phyloP scores from a whole-genome alignment of 2,888 invertebrate genomes.

The Polydesmus complanatus region DNA sequence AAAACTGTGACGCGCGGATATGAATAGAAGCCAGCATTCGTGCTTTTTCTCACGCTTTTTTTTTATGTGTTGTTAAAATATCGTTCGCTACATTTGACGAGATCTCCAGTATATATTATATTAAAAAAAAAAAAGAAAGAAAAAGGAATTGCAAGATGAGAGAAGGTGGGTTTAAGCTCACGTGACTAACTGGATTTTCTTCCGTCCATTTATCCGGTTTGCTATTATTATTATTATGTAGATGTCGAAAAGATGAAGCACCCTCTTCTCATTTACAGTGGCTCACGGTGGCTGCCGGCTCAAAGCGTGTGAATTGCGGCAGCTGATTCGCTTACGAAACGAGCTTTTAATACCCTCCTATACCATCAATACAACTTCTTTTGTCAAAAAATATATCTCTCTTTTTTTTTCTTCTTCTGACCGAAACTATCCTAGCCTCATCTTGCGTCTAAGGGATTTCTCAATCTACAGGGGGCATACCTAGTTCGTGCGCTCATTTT shows the following conservation, averaged over 20 bases:
- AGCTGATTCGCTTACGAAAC: neutral
- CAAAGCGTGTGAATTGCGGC: neutral
- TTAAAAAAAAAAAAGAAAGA: neutral
- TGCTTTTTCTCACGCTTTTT: neutral
- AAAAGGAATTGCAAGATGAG: neutral
- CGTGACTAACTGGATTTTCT: conserved; percentile 9
- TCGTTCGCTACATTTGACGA: neutral
- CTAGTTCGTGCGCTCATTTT: too few relatives aligned
- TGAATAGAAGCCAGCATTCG: too few relatives aligned
- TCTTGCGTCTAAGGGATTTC: too few relatives aligned
- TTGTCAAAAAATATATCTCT: neutral
- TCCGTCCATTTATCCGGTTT: conserved; percentile 3
- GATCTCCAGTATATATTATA: neutral
- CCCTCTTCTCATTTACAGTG: too few relatives aligned
- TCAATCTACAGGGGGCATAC: too few relatives aligned
- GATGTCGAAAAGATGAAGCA: neutral
- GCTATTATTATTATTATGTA: neutral
- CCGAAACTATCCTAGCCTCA: too few relatives aligned
- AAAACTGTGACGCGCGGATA: too few relatives aligned
- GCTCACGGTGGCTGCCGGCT: neutral
- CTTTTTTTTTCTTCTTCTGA: too few relatives aligned
- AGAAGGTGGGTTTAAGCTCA: neutral
- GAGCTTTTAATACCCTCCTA: neutral
- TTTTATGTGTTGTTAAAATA: neutral
- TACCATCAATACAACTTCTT: neutral